phyloP scores from a whole-genome alignment of 2,888 invertebrate genomes.

The Eupithecia insigniata region DNA sequence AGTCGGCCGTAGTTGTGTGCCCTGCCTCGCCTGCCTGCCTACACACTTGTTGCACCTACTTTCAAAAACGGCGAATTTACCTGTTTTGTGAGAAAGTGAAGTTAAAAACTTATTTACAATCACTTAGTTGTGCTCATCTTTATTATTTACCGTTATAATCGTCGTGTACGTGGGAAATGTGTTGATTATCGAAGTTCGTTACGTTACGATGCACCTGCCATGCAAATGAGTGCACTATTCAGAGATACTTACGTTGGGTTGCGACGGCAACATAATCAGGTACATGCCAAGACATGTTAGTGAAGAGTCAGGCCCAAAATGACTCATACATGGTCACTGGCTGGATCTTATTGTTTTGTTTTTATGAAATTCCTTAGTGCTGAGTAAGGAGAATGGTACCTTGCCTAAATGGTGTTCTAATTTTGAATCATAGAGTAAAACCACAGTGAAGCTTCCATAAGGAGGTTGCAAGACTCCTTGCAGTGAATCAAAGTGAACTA shows the following conservation, averaged over 20 bases:
- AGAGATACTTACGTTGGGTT: constrained; percentile 53
- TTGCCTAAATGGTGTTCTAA: constrained; percentile 43
- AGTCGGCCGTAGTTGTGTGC: constrained; percentile 55
- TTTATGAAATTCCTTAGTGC: constrained; percentile 69
- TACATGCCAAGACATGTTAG: constrained; percentile 57
- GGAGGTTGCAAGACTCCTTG: constrained; percentile 1
- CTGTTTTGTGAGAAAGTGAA: constrained; percentile 75
- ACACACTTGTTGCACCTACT: constrained; percentile 74
- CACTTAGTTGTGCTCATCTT: constrained; percentile 56
- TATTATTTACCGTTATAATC: constrained; percentile 72
- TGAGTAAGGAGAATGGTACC: constrained; percentile 63
- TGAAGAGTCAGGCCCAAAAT: constrained; percentile 71
- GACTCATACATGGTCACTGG: constrained; percentile 75
- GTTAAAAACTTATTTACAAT: constrained; percentile 62
- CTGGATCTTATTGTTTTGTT: constrained; percentile 77
- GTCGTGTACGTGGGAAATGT: constrained; percentile 67
- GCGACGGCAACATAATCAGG: constrained; percentile 53
- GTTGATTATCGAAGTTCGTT: constrained; percentile 66
- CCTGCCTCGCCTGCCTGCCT: constrained; percentile 26
- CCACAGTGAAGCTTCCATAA: background rate
- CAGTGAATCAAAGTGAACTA: constrained; percentile 36
- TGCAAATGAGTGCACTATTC: constrained; percentile 62
- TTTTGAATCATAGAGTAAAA: constrained; percentile 37
- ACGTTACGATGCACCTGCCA: constrained; percentile 80
- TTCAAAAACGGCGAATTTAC: constrained; percentile 71